A percentile compares a stretch with the other conserved stretches of the same genome.
Conservation (phyloP, 2,797 vertebrate genomes). For the Halcyon leucocephala region DNA sequence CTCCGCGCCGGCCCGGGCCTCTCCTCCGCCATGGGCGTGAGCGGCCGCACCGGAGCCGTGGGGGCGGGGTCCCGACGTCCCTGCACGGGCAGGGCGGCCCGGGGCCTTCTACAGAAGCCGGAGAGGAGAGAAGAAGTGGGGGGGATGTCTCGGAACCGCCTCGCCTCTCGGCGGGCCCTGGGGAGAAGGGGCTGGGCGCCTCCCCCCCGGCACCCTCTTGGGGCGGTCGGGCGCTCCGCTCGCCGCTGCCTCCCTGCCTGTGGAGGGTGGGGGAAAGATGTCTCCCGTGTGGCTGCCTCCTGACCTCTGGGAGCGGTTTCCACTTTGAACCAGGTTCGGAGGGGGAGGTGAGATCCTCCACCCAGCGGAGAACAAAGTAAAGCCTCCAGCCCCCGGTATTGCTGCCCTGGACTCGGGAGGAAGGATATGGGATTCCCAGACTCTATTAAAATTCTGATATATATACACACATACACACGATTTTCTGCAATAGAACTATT, state of each 20-base stretch:
- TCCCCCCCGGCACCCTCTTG: background rate
- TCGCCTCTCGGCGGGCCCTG: background rate
- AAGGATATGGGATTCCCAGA: background rate
- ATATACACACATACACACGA: background rate
- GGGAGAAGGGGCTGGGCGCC: background rate
- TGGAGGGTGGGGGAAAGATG: background rate
- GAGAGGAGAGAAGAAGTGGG: too few relatives aligned
- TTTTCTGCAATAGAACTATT: background rate
- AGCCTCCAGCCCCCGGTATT: background rate
- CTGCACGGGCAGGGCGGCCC: background rate
- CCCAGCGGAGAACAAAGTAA: background rate
- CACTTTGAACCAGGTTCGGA: background rate
- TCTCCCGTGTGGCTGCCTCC: background rate
- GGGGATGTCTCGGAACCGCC: background rate
- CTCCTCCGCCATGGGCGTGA: background rate
- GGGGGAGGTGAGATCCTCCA: background rate
- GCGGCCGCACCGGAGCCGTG: background rate
- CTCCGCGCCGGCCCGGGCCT: background rate
- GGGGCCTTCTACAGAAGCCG: background rate
- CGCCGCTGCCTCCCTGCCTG: background rate
- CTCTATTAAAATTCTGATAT: background rate
- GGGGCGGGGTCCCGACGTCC: background rate
- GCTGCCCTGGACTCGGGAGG: background rate
- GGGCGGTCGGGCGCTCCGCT: background rate
- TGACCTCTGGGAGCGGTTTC: background rate